Evolutionary conservation across 1,140 invertebrate genomes (phyloP), one percentile per base, ranked within the genome.

Genomic region (Drosophila punjabiensis): DNA sequence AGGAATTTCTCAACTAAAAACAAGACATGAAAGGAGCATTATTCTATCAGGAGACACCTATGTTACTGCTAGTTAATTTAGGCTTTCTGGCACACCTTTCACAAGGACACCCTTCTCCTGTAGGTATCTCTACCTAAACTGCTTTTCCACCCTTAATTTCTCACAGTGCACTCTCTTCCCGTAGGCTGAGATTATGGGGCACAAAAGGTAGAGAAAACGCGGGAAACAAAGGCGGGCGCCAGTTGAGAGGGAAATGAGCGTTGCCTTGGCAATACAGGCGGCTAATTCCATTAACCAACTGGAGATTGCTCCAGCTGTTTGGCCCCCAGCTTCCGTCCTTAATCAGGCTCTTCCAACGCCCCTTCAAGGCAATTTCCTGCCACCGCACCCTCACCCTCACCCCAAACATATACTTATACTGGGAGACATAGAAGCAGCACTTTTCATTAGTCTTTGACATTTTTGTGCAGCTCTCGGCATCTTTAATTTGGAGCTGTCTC

Each of bases 211-310:
- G 20, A 8, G 9, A 41, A n/a, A 59, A 4, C n/a, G 33, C 33
- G 16, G 37, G 5, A 37, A 53, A 55, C 61, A 64, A 64, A 24
- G 53, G 50, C 50, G 3, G 55, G 20, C 35, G 35, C 55, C 5
- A 41, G 24, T 64, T 41, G 50, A 65, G 62, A 58, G 62, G 50
- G 62, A 65, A 65, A 70, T 43, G 37, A 70, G 37, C 37, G 63
- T 45, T 55, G 68, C 30, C 63, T 14, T 30, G 64, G 68, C 68
- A 71, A 56, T 56, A 32, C 6, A 39, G 64, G 14, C 50, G 28
- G 50, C 64, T 68, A 56, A 56, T 68, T 71, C 32, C 48, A 70
- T 70, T 68, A 68, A 55, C 24, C 67, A 68, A 33, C 37, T 50
- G 39, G 32, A 68, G 55, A 58, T 58, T 58, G 55, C 50, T 65